Conservation (phyloP, 1,140 invertebrate species). For the Archegozetes longisetosus region DNA sequence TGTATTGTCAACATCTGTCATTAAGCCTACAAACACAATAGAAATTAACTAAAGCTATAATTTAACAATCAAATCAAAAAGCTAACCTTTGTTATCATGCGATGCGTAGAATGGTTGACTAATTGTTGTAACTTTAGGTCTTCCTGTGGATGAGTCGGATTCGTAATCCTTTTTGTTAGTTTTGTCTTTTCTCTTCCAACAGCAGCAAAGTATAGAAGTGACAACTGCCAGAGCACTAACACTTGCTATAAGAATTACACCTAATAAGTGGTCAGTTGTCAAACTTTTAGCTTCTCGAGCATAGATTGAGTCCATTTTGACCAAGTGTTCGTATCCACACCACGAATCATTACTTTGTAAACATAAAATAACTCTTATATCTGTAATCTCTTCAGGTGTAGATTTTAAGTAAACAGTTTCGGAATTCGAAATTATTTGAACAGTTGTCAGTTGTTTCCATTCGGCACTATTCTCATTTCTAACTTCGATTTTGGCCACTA, state of each 20-base stretch:
- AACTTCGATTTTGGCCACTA: constrained; percentile 39
- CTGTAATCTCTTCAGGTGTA: constrained; percentile 22
- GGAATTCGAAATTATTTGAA: constrained; percentile 14
- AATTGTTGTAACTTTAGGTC: background rate
- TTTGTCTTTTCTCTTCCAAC: constrained; percentile 55
- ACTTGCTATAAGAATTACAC: constrained; percentile 50
- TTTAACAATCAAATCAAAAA: background rate
- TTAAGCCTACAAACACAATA: constrained; percentile 3
- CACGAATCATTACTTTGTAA: constrained; percentile 53
- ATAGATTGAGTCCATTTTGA: constrained; percentile 41
- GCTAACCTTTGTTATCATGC: constrained; percentile 16
- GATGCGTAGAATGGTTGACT: constrained; percentile 2
- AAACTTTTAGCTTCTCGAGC: constrained; percentile 58
- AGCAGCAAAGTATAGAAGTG: constrained; percentile 64
- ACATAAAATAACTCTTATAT: constrained; percentile 57
- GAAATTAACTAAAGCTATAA: background rate
- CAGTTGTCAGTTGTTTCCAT: constrained; percentile 19
- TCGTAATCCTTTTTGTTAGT: constrained; percentile 44
- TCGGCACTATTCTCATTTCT: constrained; percentile 15
- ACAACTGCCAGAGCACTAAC: constrained; percentile 13
- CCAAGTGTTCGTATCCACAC: constrained; percentile 44
- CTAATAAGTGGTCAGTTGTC: constrained; percentile 46
- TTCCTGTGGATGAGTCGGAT: constrained; percentile 5
- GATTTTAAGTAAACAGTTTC: constrained; percentile 32
- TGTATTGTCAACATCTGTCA: constrained; percentile 8